Evolutionary conservation across 2,888 invertebrate species (phyloP).

Genomic region (Eledone cirrhosa): DNA sequence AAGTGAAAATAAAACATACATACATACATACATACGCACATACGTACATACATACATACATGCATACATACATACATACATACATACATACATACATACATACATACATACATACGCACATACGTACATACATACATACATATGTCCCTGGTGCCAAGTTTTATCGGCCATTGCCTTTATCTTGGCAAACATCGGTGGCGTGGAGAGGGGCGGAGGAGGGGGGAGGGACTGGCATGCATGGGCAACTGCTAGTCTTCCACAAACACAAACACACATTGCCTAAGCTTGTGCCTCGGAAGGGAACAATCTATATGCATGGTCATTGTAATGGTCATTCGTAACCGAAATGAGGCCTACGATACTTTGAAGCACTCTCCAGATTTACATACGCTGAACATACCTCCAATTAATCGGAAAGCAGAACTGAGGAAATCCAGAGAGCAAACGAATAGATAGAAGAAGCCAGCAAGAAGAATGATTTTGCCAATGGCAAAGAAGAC

Average conservation of each 20-base stretch:
- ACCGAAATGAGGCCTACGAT: background rate
- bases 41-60: too few relatives aligned
- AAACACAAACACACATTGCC: background rate
- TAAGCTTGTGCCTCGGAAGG: background rate
- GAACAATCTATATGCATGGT: background rate
- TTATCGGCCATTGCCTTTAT: background rate
- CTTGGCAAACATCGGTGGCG: too few relatives aligned
- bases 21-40: too few relatives aligned
- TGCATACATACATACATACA: too few relatives aligned
- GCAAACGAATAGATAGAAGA: conserved; percentile 38
- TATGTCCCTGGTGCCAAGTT: background rate
- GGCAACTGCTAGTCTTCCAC: too few relatives aligned
- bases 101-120: too few relatives aligned
- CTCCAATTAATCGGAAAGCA: conserved; percentile 36
- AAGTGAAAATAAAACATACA: too few relatives aligned
- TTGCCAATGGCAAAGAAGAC: conserved; percentile 26
- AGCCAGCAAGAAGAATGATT: conserved; percentile 31
- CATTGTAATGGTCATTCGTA: background rate
- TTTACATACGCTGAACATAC: background rate
- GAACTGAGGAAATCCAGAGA: conserved; percentile 38
- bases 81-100: too few relatives aligned
- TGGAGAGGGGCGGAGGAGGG: too few relatives aligned
- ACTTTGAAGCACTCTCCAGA: background rate
- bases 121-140: too few relatives aligned
- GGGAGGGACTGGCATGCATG: too few relatives aligned